These are phyloP conservation scores for Acromyrmex charruanus DNA, from an alignment of 1,140 invertebrate genomes.

Conservation along the genomic window DNA sequence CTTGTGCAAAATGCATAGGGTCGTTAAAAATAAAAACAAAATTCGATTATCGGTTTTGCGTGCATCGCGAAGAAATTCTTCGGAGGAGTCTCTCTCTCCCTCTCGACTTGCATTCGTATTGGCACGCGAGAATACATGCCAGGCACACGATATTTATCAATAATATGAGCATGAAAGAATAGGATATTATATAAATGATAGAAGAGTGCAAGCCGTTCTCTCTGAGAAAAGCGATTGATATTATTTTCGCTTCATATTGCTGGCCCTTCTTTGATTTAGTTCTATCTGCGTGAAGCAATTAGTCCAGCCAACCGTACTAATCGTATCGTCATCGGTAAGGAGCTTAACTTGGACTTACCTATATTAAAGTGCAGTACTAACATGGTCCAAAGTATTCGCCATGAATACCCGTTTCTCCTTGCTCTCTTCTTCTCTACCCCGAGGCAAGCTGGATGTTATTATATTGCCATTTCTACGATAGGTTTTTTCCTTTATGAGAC, in stretches of 20 bases:
- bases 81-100: background rate
- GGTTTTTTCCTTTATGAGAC: background rate
- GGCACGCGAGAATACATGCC: constrained; percentile 28
- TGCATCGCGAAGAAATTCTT: background rate
- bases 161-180: constrained; percentile 23
- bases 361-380: constrained; percentile 75
- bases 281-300: constrained; percentile 75
- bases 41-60: constrained; percentile 54
- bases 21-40: constrained; percentile 48
- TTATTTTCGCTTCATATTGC: constrained; percentile 73
- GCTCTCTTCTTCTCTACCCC: background rate
- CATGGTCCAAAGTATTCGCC: constrained; percentile 65
- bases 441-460: constrained; percentile 7
- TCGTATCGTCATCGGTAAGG: constrained; percentile 76
- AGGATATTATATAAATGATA: constrained; percentile 40
- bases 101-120: constrained; percentile 16
- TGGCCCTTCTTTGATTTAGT: constrained; percentile 70
- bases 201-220: background rate
- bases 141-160: constrained; percentile 21
- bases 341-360: constrained; percentile 76
- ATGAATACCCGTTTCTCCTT: constrained; percentile 33
- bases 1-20: constrained; percentile 3
- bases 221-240: constrained; percentile 71
- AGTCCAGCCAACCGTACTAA: constrained; percentile 74
- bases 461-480: constrained; percentile 23